These are phyloP conservation scores for Heliangelus exortis DNA, from an alignment of 2,797 vertebrate genomes.

Conservation along the genomic window DNA sequence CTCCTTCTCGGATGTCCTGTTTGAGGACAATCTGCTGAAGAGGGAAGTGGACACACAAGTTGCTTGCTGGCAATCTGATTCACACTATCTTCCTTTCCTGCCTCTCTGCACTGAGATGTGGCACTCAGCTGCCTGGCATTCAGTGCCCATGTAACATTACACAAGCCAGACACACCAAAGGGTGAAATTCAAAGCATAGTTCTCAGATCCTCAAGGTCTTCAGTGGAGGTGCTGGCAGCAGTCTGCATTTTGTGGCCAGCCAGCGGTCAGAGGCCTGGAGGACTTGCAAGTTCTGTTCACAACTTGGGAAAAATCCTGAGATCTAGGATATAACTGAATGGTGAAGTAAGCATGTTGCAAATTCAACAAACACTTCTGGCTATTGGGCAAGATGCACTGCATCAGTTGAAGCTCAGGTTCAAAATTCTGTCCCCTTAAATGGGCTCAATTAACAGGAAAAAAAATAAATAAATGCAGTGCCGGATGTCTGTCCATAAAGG, in stretches of 20 bases:
- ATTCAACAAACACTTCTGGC: neutral
- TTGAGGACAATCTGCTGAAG: neutral
- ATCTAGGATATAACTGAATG: neutral
- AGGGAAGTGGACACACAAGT: neutral
- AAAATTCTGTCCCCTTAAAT: neutral
- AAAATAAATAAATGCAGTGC: neutral
- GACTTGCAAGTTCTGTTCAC: neutral
- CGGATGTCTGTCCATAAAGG: neutral
- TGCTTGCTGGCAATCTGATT: neutral
- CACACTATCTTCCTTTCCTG: rapidly evolving
- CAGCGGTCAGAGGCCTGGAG: rapidly evolving
- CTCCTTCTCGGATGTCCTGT: neutral
- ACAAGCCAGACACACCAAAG: neutral
- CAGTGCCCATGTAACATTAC: rapidly evolving
- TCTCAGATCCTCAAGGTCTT: neutral
- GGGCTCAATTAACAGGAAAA: neutral
- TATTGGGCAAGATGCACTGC: neutral
- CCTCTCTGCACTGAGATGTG: neutral
- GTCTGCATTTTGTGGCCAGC: neutral
- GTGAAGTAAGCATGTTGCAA: neutral
- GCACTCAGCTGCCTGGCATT: rapidly evolving
- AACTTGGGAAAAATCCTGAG: neutral
- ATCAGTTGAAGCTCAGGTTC: neutral
- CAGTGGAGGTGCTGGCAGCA: neutral
- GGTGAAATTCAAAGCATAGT: neutral